Base-by-base conservation (phyloP, 2,797 vertebrate genomes). In the Florisuga fusca region DNA sequence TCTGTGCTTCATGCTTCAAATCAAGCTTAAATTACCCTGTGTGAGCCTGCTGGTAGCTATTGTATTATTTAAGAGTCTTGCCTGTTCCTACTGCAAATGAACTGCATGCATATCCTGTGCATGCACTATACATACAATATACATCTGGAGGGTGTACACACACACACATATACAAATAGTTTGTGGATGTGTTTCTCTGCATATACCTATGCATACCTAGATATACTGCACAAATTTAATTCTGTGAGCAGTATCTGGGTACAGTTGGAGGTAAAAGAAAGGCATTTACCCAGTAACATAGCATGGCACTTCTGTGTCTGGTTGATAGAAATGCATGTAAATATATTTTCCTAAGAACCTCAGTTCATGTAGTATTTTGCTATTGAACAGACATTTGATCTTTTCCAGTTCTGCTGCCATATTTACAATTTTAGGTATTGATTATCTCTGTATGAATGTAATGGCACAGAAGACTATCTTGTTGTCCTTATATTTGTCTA, bases 31-130 rank as follows among this genome's bases (percentile, higher is more conserved):
- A 84, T 82, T 75, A 84, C 64, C 72, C 82, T 50, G 31, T 10
- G 75, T 62, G 84, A 90, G 84, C 86, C 80, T 91, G 63, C 68
- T 75, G 82, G 46, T 69, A 92, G 85, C 53, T 93, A 48, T 62
- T 90, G 22, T 10, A 78, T 94, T 94, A 96, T 90, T 94, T 50
- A 93, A 82, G 53, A 86, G 68, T 29, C 63, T 74, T 77, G 88
- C 79, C 53, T 73, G 53, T 1, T 88, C 71, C 88, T 46, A 4
- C 67, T 68, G 73, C 79, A 90, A 76, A 75, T 27, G 34, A 85
- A 80, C 69, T 51, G 54, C 3, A 1, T 26, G 76, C 54, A 29
- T 27, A n/a, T 46, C 71, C 61, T 21, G 22, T 10, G 36, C 66
- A 23, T 21, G 72, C 51, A 31, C 62, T 46, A 2, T 48, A 41